Conservation (phyloP, 2,113 vertebrate genomes). For the Anthoscopus minutus region DNA sequence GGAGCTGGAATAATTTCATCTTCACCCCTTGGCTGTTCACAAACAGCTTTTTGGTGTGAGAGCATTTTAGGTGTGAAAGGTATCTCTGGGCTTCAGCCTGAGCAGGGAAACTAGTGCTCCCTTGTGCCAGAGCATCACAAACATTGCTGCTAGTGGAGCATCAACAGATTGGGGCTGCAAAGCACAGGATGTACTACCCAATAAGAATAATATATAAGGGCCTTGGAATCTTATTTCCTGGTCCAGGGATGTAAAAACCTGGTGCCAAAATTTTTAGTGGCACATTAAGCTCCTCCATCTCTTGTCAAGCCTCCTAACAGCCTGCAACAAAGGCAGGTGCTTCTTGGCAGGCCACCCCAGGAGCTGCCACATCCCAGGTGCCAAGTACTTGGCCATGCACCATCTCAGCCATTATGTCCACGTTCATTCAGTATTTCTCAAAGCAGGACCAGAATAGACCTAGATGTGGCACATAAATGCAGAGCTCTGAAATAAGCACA, state of each 20-base stretch:
- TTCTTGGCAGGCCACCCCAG: slow-evolving; percentile 8
- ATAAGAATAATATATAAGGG: not conserved
- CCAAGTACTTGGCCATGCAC: not conserved
- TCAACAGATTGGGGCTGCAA: not conserved
- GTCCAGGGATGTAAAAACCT: not conserved
- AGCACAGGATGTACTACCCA: not conserved
- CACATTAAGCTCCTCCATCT: not conserved
- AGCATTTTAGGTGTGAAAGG: not conserved
- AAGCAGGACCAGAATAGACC: slow-evolving; percentile 28
- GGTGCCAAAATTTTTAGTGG: not conserved
- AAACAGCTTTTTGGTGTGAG: not conserved
- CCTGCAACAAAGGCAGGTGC: not conserved
- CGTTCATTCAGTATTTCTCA: not conserved
- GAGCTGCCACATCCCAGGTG: slow-evolving; percentile 2
- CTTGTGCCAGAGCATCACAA: not conserved
- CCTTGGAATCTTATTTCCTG: not conserved
- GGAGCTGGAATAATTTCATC: not conserved
- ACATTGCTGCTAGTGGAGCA: not conserved
- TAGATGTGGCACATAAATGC: not conserved
- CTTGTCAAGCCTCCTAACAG: slow-evolving; percentile 31
- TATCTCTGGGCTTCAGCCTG: not conserved
- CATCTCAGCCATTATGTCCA: not conserved
- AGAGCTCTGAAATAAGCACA: not conserved
- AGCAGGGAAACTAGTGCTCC: not conserved
- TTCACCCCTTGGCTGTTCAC: not conserved